Base-by-base conservation (phyloP, 2,888 invertebrate species). In the Conomelus anceps region DNA sequence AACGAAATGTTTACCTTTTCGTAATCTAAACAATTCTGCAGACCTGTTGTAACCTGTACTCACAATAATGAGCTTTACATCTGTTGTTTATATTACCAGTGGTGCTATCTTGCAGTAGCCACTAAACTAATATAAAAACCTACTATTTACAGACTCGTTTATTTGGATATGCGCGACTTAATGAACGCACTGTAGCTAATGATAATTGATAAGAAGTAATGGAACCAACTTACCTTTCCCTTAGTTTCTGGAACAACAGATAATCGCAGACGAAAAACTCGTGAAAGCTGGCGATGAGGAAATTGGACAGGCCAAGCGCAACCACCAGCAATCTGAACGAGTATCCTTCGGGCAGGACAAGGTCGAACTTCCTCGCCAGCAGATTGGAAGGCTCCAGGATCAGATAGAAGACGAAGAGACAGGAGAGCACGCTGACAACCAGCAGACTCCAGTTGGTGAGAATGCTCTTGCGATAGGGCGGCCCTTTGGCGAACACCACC, bases 401-500 rank as follows among this genome's bases (percentile, higher is more conserved):
- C 89, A 98, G 94, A 91, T 97, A 96, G 0, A 96, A 92, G 11
- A 96, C 96, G 89, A 98, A 94, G 0, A 94, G 93, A 0, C 96
- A 95, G 87, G 91, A 91, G 22, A 96, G 92, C 0, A 96, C 90
- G 4, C 97, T 94, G 84, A 96, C 95, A 0, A 95, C 92, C 91
- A 98, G 95, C 4, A 98, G 94, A 6, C 96, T 96, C 93, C 96
- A 95, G 93, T 99, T 99, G 0, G 97, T 96, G 91, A 96, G 95
- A 24, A 99, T 95, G 0, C 97, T 96, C 92, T 96, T 96, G 29
- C 99, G 94, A 92, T 98, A 99, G 0, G 99, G 99, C 3, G 96
- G 95, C 0, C 99, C 99, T 92, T 97, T 98, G 0, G 98, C 98
- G 93, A 98, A 99, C 0, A 97, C 96, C 90, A 98, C 95, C 0